A percentile compares a stretch with the other conserved stretches of the same genome.
Evolutionary conservation across 2,888 invertebrate genomes (phyloP).

Genomic region (Andrena marginata): DNA sequence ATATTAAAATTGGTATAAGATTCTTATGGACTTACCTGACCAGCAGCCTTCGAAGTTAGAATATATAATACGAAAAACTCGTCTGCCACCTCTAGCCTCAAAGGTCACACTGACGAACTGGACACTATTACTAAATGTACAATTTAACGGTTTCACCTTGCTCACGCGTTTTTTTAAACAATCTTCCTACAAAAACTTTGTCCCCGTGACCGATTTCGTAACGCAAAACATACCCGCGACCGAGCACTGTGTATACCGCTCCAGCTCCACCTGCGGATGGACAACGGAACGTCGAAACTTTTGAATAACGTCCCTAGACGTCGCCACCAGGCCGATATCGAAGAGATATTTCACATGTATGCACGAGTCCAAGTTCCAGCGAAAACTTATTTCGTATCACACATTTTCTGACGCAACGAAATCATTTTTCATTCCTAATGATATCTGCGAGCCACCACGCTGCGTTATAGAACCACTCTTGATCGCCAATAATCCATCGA

Average conservation of each 20-base stretch:
- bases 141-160: not conserved
- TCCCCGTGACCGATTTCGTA: not conserved
- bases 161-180: not conserved
- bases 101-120: not conserved
- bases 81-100: not conserved
- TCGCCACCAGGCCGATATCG: not conserved
- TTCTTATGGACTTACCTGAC: conserved; percentile 17
- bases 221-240: conserved; percentile 44
- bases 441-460: conserved; percentile 5
- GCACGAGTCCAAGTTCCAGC: not conserved
- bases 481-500: not conserved
- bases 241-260: not conserved
- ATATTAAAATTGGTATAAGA: not conserved
- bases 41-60: not conserved
- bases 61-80: not conserved
- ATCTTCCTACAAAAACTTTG: not conserved
- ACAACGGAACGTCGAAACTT: not conserved
- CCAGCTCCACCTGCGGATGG: not conserved
- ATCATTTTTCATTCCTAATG: conserved; percentile 13
- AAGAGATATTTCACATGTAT: not conserved
- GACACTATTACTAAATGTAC: not conserved
- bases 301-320: not conserved
- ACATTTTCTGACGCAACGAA: not conserved
- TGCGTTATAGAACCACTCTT: conserved; percentile 1
- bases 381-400: not conserved